These are phyloP conservation scores for Tetanocera ferruginea DNA, from an alignment of 2,888 invertebrate genomes.

Conservation along the genomic window DNA sequence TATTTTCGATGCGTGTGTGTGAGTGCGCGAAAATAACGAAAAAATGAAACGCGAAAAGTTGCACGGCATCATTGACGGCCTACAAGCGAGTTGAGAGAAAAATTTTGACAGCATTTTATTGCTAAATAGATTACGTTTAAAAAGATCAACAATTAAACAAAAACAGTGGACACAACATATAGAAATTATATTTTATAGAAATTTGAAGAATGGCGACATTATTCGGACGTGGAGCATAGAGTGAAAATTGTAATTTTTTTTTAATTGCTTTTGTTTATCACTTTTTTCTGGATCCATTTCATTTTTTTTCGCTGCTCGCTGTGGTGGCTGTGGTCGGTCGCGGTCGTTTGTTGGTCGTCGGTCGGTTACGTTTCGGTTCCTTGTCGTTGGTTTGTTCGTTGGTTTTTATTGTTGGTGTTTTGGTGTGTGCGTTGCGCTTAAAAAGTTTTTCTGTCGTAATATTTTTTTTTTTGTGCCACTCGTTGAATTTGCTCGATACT, in stretches of 20 bases:
- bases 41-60: conserved; percentile 37
- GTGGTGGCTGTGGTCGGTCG: conserved; percentile 42
- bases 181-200: background rate
- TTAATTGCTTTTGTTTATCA: conserved; percentile 66
- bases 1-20: conserved; percentile 38
- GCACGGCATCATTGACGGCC: conserved; percentile 43
- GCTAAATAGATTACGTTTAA: conserved; percentile 33
- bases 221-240: background rate
- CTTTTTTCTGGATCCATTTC: conserved; percentile 59
- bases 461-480: conserved; percentile 31
- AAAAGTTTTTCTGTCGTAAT: conserved; percentile 23
- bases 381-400: conserved; percentile 44
- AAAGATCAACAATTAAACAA: conserved; percentile 5
- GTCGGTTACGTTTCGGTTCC: conserved; percentile 47
- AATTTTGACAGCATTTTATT: conserved; percentile 37
- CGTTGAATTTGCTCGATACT: conserved; percentile 42
- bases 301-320: conserved; percentile 57
- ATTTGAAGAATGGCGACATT: background rate
- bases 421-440: conserved; percentile 36
- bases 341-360: conserved; percentile 44
- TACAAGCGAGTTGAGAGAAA: conserved; percentile 39
- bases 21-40: conserved; percentile 37
- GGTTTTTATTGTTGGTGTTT: conserved; percentile 42
- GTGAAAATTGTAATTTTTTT: conserved; percentile 52
- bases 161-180: background rate